Conservation (phyloP, 1,140 invertebrate genomes). For the Apis dorsata region DNA sequence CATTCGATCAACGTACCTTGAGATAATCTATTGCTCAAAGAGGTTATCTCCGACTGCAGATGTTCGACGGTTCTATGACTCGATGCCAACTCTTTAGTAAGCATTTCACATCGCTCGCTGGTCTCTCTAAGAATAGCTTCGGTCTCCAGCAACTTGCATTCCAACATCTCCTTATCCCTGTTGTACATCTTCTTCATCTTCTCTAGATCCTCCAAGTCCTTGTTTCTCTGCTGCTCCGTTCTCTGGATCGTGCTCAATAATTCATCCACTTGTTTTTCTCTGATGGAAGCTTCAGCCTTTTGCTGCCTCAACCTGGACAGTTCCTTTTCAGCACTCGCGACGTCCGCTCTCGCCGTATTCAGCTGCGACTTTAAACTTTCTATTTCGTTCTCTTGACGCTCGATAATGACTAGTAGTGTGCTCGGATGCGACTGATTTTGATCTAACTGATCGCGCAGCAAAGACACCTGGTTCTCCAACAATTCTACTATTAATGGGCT, state of each 20-base stretch:
- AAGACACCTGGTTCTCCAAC: slow-evolving; percentile 81
- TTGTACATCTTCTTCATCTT: slow-evolving; percentile 83
- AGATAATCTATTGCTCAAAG: slow-evolving; percentile 82
- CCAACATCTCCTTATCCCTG: slow-evolving; percentile 84
- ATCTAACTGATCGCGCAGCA: slow-evolving; percentile 80
- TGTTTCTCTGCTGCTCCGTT: slow-evolving; percentile 86
- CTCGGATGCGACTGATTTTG: slow-evolving; percentile 74
- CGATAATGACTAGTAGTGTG: slow-evolving; percentile 80
- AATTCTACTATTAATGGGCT: slow-evolving; percentile 79
- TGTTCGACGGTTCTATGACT: slow-evolving; percentile 81
- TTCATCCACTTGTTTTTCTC: slow-evolving; percentile 88
- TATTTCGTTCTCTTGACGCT: slow-evolving; percentile 85
- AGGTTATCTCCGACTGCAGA: slow-evolving; percentile 70
- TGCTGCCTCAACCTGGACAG: slow-evolving; percentile 85
- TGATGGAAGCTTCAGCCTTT: slow-evolving; percentile 82
- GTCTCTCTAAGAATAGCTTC: slow-evolving; percentile 83
- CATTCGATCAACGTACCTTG: slow-evolving; percentile 63
- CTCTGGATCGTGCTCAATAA: slow-evolving; percentile 84
- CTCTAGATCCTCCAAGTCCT: slow-evolving; percentile 85
- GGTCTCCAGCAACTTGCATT: slow-evolving; percentile 83
- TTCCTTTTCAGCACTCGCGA: slow-evolving; percentile 83
- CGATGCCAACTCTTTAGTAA: slow-evolving; percentile 83
- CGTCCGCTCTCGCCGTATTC: slow-evolving; percentile 72
- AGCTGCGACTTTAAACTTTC: slow-evolving; percentile 83
- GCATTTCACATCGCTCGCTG: slow-evolving; percentile 82